Conservation (phyloP, 37 sponge, comb jelly and placozoan species). For the Tethya wilhelma region DNA sequence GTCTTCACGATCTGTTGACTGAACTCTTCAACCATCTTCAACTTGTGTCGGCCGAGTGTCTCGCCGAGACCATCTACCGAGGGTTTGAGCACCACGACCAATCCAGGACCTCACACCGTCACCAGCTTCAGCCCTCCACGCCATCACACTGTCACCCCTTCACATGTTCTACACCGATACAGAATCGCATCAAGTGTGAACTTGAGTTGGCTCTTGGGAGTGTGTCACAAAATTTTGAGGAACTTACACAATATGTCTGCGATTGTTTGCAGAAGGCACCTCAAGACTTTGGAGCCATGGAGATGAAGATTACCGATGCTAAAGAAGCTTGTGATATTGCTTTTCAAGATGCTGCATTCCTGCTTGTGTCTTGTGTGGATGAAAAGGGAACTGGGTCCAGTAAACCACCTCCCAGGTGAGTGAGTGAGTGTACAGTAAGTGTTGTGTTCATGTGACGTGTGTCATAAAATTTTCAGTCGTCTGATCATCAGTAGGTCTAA, state of each 20-base stretch:
- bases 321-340: slow-evolving; percentile 54
- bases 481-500: too few relatives aligned
- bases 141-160: slow-evolving; percentile 50
- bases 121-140: neutral
- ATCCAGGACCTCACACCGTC: slow-evolving; percentile 54
- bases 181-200: slow-evolving; percentile 8
- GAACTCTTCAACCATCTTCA: slow-evolving; percentile 14
- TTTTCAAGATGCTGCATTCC: slow-evolving; percentile 61
- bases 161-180: slow-evolving; percentile 60
- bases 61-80: slow-evolving; percentile 45
- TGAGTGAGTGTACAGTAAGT: neutral
- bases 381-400: slow-evolving; percentile 15
- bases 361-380: slow-evolving; percentile 56
- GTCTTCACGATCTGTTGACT: neutral
- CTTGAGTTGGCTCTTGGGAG: neutral
- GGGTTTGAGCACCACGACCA: slow-evolving; percentile 35
- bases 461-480: neutral
- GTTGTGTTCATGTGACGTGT: slow-evolving; percentile 5
- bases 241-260: slow-evolving; percentile 27
- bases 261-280: slow-evolving; percentile 22
- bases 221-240: neutral
- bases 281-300: slow-evolving; percentile 20
- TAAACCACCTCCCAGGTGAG: slow-evolving; percentile 36
- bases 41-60: slow-evolving; percentile 46
- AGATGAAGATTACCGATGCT: slow-evolving; percentile 50